Evolutionary conservation across 2,888 invertebrate species (phyloP).

Genomic region (Cremastobaeus sp.): DNA sequence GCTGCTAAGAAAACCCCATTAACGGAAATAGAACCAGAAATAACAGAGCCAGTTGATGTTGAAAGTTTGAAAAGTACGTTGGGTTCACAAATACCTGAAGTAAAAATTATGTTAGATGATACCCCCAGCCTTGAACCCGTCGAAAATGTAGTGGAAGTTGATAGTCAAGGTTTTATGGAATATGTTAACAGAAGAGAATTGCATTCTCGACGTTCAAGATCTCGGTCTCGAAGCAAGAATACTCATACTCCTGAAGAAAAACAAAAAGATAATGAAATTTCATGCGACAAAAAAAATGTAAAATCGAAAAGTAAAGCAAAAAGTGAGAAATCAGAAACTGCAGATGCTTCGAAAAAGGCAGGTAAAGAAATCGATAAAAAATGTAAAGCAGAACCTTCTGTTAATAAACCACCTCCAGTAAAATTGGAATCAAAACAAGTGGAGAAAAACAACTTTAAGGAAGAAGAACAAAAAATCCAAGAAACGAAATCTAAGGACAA

Average conservation of each 20-base stretch:
- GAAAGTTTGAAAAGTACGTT: background rate
- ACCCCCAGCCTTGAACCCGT: conserved; percentile 69
- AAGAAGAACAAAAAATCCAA: too few species aligned
- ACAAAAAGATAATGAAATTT: background rate
- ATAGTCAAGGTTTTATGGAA: conserved; percentile 79
- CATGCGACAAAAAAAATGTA: background rate
- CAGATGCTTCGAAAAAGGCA: too few species aligned
- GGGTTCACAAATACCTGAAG: conserved; percentile 59
- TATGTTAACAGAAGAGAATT: conserved; percentile 78
- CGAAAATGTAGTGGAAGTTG: conserved; percentile 72
- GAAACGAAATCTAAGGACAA: too few species aligned
- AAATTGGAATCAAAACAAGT: too few species aligned
- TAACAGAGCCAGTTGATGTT: background rate
- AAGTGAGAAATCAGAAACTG: background rate
- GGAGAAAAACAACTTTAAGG: too few species aligned
- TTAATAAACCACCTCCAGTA: too few species aligned
- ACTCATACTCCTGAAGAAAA: background rate
- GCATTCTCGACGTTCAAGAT: conserved; percentile 75
- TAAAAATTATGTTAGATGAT: conserved; percentile 71
- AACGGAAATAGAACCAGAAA: too few species aligned
- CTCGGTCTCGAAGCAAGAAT: conserved; percentile 62
- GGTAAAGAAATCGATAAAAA: too few species aligned
- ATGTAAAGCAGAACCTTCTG: too few species aligned
- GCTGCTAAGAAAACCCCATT: conserved; percentile 68
- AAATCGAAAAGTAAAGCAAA: background rate